phyloP scores from a whole-genome alignment of 2,888 invertebrate species.

The Hetaerina titia region DNA sequence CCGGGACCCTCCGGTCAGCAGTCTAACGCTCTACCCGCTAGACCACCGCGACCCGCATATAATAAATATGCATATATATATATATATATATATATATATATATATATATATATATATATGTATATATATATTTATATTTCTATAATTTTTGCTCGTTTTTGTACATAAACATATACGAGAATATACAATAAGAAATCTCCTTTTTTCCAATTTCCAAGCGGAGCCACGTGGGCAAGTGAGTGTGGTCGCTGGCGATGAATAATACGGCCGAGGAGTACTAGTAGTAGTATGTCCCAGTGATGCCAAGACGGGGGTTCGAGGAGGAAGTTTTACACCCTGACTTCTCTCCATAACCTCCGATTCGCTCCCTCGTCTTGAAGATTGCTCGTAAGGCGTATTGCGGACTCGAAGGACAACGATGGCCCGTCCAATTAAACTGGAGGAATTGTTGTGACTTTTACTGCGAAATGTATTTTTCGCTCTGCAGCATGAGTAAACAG shows the following conservation, averaged over 20 bases:
- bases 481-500: neutral
- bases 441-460: constrained; percentile 11
- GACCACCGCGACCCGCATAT: too few relatives aligned
- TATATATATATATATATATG: too few relatives aligned
- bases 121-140: too few relatives aligned
- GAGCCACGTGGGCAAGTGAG: neutral
- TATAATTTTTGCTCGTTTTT: too few relatives aligned
- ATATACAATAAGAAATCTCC: too few relatives aligned
- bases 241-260: neutral
- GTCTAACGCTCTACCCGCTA: too few relatives aligned
- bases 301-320: neutral
- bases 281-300: neutral
- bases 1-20: too few relatives aligned
- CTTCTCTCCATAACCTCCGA: neutral
- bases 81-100: too few relatives aligned
- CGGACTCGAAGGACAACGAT: neutral
- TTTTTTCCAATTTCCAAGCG: neutral
- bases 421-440: neutral
- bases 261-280: constrained; percentile 13
- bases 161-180: too few relatives aligned
- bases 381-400: neutral
- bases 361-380: neutral
- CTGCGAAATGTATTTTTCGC: constrained; percentile 16
- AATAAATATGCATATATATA: too few relatives aligned
- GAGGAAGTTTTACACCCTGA: neutral